Base-by-base conservation (phyloP, 2,113 vertebrate species). In the Corvus moneduloides region DNA sequence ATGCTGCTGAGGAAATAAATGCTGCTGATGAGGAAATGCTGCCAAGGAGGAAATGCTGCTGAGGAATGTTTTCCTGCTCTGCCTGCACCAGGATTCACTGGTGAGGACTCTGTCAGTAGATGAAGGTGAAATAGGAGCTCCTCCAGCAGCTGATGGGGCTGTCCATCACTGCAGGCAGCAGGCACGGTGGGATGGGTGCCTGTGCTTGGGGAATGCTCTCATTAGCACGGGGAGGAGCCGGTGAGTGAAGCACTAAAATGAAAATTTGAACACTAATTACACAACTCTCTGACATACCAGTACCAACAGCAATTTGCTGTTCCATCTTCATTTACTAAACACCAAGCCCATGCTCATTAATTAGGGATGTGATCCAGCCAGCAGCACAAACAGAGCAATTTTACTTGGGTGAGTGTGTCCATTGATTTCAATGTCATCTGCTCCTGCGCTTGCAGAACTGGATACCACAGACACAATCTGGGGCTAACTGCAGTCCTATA, bases 261-360 rank as follows among this genome's bases (percentile, higher is more conserved):
- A 73, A 76, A 62, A 81, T 66, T 16, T 37, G 37, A 93, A 33
- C 51, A 33, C 43, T 87, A 94, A 95, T 90, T 94, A 74, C 84
- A 77, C 43, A 12, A 46, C 56, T 93, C 67, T 54, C 74, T 66
- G 82, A 23, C 82, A 76, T n/a, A 68, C 81, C 39, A 71, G 33
- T 10, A 87, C 32, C 84, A 94, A 61, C 71, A 93, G 73, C 75
- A 81, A 84, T 87, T 89, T 90, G 75, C 86, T 80, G 69, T 6
- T 95, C 73, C 62, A 17, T 75, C 91, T 88, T 90, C 81, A 85
- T 85, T 96, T 85, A 35, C 78, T 71, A 51, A 93, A 79, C 80
- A 87, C 33, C 77, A 48, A 74, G 37, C 48, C 43, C 51, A 74
- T 46, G 39, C 77, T 85, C 26, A 24, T 89, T 94, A 93, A 93